Conservation (phyloP, 2,113 vertebrate genomes). For the Pongo pygmaeus region DNA sequence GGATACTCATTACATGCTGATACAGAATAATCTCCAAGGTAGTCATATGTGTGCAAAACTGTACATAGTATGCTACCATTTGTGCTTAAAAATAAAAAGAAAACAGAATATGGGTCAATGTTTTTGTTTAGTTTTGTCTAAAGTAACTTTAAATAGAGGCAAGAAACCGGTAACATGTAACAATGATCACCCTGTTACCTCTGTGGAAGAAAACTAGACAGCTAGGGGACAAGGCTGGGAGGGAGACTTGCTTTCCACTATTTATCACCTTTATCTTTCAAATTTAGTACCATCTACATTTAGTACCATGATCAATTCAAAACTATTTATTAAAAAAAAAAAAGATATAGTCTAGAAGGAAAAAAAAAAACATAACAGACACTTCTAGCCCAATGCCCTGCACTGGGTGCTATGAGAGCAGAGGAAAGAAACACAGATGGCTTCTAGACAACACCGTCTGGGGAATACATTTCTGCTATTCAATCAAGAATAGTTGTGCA, state of each 20-base stretch:
- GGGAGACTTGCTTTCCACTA: background rate
- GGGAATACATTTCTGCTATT: background rate
- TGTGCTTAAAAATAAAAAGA: slow-evolving; percentile 35
- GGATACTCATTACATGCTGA: background rate
- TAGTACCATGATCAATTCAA: background rate
- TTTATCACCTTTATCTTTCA: background rate
- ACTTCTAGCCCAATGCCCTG: background rate
- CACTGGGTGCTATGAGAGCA: background rate
- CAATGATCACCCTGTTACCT: background rate
- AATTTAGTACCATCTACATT: background rate
- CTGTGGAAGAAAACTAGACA: background rate
- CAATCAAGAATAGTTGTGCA: background rate
- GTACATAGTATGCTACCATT: background rate
- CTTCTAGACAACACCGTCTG: background rate
- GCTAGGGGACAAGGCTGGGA: background rate
- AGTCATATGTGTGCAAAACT: background rate
- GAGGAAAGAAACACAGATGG: background rate
- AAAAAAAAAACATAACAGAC: background rate
- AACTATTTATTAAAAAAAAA: background rate
- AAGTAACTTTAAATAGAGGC: slow-evolving; percentile 20
- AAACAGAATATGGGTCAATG: background rate
- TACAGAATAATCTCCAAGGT: background rate
- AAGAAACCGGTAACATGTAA: background rate
- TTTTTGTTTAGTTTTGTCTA: slow-evolving; percentile 2
- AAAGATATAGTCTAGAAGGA: background rate